Evolutionary conservation across 2,888 invertebrate species (phyloP).

Genomic region (Amorpha juglandis): DNA sequence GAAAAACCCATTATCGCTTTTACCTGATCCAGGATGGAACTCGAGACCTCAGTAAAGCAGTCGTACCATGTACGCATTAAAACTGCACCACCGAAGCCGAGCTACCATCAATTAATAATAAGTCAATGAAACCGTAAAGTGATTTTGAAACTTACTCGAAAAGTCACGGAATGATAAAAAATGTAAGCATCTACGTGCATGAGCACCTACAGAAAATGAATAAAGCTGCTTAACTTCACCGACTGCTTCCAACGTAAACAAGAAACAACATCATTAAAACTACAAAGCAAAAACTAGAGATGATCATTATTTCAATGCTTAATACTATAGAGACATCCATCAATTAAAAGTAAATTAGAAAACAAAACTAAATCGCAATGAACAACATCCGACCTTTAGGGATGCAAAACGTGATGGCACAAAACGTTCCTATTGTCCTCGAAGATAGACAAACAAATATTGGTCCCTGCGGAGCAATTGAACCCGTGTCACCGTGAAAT

Average conservation of each 20-base stretch:
- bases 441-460: slow-evolving; percentile 23
- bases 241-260: not conserved
- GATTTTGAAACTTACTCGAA: not conserved
- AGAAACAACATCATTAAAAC: not conserved
- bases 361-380: slow-evolving; percentile 9
- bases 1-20: too few species aligned
- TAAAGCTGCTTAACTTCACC: not conserved
- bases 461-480: slow-evolving; percentile 14
- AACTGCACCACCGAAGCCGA: too few species aligned
- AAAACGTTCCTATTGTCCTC: slow-evolving; percentile 12
- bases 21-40: too few species aligned
- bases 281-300: not conserved
- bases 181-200: not conserved
- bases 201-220: not conserved
- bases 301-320: not conserved
- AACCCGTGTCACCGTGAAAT: slow-evolving; percentile 13
- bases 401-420: slow-evolving; percentile 15
- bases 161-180: not conserved
- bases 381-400: slow-evolving; percentile 14
- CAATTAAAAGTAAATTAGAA: slow-evolving; percentile 15
- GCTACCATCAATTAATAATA: not conserved
- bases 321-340: not conserved
- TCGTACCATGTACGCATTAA: too few species aligned
- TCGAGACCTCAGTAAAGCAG: too few species aligned
- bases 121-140: not conserved